These are phyloP conservation scores for Procambarus virginalis DNA, from an alignment of 1,140 invertebrate genomes.

Conservation along the genomic window DNA sequence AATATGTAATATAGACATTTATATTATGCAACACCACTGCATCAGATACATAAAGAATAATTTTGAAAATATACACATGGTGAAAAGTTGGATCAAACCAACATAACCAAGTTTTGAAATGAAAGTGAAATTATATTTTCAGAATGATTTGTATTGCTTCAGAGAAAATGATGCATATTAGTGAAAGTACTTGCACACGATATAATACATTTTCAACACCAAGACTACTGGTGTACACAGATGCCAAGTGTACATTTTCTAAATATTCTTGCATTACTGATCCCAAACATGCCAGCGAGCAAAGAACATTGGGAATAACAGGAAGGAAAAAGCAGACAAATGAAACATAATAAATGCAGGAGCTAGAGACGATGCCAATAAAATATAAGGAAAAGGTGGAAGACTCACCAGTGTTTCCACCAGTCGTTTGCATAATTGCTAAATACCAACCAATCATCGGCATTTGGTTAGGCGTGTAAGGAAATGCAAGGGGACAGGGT, in stretches of 20 bases:
- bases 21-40: neutral
- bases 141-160: neutral
- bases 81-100: neutral
- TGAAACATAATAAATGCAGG: constrained; percentile 48
- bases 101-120: neutral
- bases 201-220: neutral
- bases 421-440: constrained; percentile 69
- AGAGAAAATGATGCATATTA: neutral
- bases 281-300: constrained; percentile 14
- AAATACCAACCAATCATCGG: constrained; percentile 67
- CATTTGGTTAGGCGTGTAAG: constrained; percentile 68
- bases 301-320: neutral
- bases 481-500: constrained; percentile 65
- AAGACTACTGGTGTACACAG: neutral
- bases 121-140: neutral
- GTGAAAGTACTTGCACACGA: neutral
- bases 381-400: constrained; percentile 52
- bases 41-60: neutral
- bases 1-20: neutral
- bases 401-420: constrained; percentile 69
- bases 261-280: neutral
- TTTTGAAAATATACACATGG: constrained; percentile 31
- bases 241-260: constrained; percentile 23
- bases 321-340: neutral
- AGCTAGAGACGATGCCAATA: constrained; percentile 54